These are phyloP conservation scores for Linurgus olivaceus DNA, from an alignment of 2,797 vertebrate species.

Conservation along the genomic window DNA sequence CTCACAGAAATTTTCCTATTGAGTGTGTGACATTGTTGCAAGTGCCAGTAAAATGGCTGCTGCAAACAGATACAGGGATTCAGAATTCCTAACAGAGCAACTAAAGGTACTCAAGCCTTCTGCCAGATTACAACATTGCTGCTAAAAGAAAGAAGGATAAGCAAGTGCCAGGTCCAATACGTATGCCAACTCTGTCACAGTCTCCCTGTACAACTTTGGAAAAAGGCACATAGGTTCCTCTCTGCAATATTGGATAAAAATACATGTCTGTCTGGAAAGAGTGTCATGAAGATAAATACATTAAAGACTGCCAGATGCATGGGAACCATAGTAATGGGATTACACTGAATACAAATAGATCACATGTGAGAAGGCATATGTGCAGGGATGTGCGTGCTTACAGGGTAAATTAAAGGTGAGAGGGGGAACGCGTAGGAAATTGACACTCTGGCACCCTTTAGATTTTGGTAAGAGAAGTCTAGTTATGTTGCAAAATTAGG, in stretches of 20 bases:
- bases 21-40: neutral
- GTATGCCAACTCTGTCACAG: neutral
- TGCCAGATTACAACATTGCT: neutral
- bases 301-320: neutral
- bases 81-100: neutral
- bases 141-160: neutral
- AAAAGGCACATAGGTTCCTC: neutral
- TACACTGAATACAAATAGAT: neutral
- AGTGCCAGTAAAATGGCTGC: conserved; percentile 27
- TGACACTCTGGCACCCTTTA: neutral
- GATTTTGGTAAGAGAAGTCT: neutral
- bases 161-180: neutral
- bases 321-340: neutral
- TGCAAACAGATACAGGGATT: neutral
- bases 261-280: neutral
- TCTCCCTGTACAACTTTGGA: neutral
- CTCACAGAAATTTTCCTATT: neutral
- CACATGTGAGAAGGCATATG: neutral
- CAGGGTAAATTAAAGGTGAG: neutral
- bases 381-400: neutral
- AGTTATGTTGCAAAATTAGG: neutral
- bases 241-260: neutral
- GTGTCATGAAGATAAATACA: neutral
- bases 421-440: neutral
- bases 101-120: neutral